phyloP scores from a whole-genome alignment of 2,797 vertebrate genomes.

The Cyclopterus lumpus region DNA sequence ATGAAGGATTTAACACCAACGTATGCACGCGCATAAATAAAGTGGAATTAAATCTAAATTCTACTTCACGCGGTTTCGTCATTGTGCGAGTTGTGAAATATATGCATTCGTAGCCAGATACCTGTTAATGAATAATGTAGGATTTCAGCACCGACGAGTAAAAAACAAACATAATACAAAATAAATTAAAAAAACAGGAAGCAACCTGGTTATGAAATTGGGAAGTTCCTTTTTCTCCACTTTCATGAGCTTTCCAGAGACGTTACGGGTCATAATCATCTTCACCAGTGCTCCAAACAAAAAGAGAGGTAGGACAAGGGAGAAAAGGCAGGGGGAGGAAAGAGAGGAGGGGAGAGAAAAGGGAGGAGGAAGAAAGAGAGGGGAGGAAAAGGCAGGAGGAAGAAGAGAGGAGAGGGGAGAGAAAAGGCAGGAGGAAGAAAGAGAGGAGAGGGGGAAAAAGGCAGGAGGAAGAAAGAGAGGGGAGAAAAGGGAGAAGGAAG shows the following conservation, averaged over 20 bases:
- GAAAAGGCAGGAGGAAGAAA: conserved; percentile 75
- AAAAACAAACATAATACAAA: conserved; percentile 5
- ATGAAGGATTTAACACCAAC: conserved; percentile 51
- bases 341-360: conserved; percentile 90
- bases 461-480: conserved; percentile 89
- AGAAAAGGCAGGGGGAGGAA: conserved; percentile 77
- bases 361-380: conserved; percentile 75
- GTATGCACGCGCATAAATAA: conserved; percentile 53
- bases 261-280: conserved; percentile 95
- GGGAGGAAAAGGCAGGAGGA: conserved; percentile 89
- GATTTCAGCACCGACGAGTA: conserved; percentile 20
- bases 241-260: conserved; percentile 91
- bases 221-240: conserved; percentile 86
- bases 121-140: conserved; percentile 52
- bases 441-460: conserved; percentile 91
- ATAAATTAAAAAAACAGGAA: conserved; percentile 61
- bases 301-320: conserved; percentile 70
- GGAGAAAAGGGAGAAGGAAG: conserved; percentile 95
- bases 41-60: conserved; percentile 51
- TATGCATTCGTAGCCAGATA: conserved; percentile 33
- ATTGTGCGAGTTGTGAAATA: conserved; percentile 30
- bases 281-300: conserved; percentile 94
- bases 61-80: conserved; percentile 34
- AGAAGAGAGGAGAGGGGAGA: no score
- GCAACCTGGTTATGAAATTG: conserved; percentile 89